Conservation (phyloP, 2,113 vertebrate species). For the Machaerirhynchus nigripectus region DNA sequence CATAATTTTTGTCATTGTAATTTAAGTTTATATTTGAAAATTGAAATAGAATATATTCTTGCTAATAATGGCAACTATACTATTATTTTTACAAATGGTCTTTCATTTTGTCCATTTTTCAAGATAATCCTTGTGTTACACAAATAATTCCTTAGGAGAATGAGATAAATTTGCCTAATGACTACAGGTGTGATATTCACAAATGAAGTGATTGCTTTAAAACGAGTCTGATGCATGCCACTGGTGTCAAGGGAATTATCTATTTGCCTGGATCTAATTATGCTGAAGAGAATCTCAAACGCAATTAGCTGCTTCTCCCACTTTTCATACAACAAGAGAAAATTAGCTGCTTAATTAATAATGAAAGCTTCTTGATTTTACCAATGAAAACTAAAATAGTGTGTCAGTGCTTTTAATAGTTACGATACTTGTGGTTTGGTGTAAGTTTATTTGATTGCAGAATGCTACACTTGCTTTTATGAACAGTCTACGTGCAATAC, state of each 20-base stretch:
- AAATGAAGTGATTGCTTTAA: conserved; percentile 26
- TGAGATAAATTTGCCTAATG: not conserved
- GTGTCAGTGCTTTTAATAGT: not conserved
- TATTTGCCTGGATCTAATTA: conserved; percentile 45
- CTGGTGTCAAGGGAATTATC: conserved; percentile 34
- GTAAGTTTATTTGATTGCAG: not conserved
- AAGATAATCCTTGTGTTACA: not conserved
- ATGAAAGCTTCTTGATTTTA: not conserved
- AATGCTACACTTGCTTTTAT: not conserved
- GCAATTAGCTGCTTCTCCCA: conserved; percentile 8
- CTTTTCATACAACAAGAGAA: not conserved
- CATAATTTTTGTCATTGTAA: not conserved
- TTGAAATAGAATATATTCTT: not conserved
- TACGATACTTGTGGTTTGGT: not conserved
- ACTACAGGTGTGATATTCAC: not conserved
- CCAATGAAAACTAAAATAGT: not conserved
- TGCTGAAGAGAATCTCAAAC: conserved; percentile 11
- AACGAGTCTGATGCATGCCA: not conserved
- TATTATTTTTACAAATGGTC: not conserved
- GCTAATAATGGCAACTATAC: not conserved
- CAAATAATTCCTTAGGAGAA: not conserved
- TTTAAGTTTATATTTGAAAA: not conserved
- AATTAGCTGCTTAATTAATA: conserved; percentile 41
- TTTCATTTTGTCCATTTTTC: not conserved
- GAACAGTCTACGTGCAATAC: not conserved